Base-by-base conservation (phyloP, 2,888 invertebrate species). In the Celastrina argiolus region DNA sequence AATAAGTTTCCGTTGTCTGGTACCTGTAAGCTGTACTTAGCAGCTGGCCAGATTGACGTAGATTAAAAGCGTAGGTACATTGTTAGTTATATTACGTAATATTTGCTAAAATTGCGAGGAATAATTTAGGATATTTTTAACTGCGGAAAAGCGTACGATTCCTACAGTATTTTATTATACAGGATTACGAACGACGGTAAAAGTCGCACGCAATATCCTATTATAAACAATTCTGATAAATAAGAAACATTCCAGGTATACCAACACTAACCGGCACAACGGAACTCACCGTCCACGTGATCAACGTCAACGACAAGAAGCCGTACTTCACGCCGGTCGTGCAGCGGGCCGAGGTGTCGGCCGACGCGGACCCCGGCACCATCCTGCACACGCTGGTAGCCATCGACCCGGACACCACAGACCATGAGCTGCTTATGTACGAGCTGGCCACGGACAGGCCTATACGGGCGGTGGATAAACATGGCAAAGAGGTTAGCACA, bases 251-350 rank as follows among this genome's bases (percentile, higher is more conserved):
- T 67, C 1, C 75, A 93, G 96, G 97, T 41, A 94, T 94, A 5
- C 97, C 98, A 1, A 94, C 95, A 73, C 85, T 95, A 63, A 96
- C 96, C 0, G 97, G 97, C 8, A 96, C 96, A 0, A 94, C 96
- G 0, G 95, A 95, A 0, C 85, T 98, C 1, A 94, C 94, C 42
- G 93, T 98, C 6, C 94, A 93, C 74, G 94, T 98, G 2, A 92
- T 95, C 36, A 97, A 98, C 80, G 96, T 95, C 64, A 98, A 98
- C 81, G 97, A 98, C 79, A 97, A 97, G 81, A 92, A 94, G 68
- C 98, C 98, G 0, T 94, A 93, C 80, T 97, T 98, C 81, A 93
- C 93, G 1, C 97, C 97, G 0, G 81, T 93, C 41, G 94, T 94
- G 8, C 97, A 97, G 79, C 92, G 95, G 70, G 94, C 96, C 0